Conservation (phyloP, 2,113 vertebrate genomes). For the Cromileptes altivelis region DNA sequence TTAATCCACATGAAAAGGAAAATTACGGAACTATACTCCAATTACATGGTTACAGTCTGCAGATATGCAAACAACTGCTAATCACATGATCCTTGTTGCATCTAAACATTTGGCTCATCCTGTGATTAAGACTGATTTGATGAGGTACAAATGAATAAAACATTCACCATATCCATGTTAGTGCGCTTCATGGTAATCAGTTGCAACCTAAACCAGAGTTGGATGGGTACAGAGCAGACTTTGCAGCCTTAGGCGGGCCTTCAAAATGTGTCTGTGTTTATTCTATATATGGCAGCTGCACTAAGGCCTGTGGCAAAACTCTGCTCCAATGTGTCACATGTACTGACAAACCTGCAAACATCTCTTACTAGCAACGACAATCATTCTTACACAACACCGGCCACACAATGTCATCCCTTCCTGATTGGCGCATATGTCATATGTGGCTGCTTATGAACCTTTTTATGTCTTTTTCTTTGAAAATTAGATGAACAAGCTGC, state of each 20-base stretch:
- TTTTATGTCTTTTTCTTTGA: constrained; percentile 16
- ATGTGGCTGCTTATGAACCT: constrained; percentile 13
- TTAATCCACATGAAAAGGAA: constrained; percentile 4
- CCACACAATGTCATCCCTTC: constrained; percentile 35
- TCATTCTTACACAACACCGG: constrained; percentile 34
- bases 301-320: constrained; percentile 54
- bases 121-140: constrained; percentile 47
- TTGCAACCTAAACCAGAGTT: constrained; percentile 6
- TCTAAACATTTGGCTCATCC: constrained; percentile 43
- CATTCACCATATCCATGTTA: constrained; percentile 14
- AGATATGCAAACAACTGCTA: constrained; percentile 38
- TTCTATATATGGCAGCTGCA: constrained; percentile 60
- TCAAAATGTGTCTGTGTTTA: constrained; percentile 66
- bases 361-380: constrained; percentile 43
- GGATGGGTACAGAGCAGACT: constrained; percentile 28
- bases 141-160: constrained; percentile 50
- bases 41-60: constrained; percentile 10
- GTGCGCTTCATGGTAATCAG: constrained; percentile 38
- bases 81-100: constrained; percentile 35
- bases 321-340: constrained; percentile 54
- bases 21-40: constrained; percentile 22
- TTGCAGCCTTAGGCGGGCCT: constrained; percentile 36
- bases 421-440: constrained; percentile 25
- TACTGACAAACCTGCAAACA: constrained; percentile 57
- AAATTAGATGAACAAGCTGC: neutral